Percentiles rank a stretch among this genome's conserved stretches.
Evolutionary conservation across 2,888 invertebrate genomes (phyloP).

Genomic region (Beris chalybata): DNA sequence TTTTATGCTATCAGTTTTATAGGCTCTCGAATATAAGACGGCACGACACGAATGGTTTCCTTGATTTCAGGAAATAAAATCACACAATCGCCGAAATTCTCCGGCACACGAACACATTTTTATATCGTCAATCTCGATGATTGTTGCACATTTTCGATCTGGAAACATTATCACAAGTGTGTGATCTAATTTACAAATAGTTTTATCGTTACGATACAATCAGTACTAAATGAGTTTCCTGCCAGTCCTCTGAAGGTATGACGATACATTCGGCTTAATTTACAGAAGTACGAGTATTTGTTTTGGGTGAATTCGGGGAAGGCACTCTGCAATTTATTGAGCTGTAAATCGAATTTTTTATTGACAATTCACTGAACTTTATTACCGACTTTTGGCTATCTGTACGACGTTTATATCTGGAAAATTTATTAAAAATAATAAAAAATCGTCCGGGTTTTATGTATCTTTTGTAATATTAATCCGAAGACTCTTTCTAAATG

Average conservation of each 20-base stretch:
- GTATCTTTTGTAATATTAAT: too few species aligned
- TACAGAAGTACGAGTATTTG: too few species aligned
- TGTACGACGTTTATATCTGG: too few species aligned
- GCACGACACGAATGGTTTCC: constrained; percentile 37
- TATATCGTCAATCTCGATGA: constrained; percentile 28
- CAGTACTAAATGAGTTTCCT: constrained; percentile 36
- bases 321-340: too few species aligned
- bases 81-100: constrained; percentile 13
- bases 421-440: too few species aligned
- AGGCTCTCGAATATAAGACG: constrained; percentile 30
- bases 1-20: constrained; percentile 38
- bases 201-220: constrained; percentile 40
- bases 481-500: too few species aligned
- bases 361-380: too few species aligned
- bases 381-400: too few species aligned
- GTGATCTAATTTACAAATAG: constrained; percentile 40
- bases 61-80: constrained; percentile 35
- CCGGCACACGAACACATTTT: constrained; percentile 5
- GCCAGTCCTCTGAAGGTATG: not conserved
- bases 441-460: too few species aligned
- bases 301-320: too few species aligned
- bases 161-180: constrained; percentile 31
- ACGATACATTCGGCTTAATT: too few species aligned
- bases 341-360: too few species aligned
- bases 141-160: constrained; percentile 27